These are phyloP conservation scores for Xyrichtys novacula DNA, from an alignment of 2,797 vertebrate genomes.

Conservation along the genomic window DNA sequence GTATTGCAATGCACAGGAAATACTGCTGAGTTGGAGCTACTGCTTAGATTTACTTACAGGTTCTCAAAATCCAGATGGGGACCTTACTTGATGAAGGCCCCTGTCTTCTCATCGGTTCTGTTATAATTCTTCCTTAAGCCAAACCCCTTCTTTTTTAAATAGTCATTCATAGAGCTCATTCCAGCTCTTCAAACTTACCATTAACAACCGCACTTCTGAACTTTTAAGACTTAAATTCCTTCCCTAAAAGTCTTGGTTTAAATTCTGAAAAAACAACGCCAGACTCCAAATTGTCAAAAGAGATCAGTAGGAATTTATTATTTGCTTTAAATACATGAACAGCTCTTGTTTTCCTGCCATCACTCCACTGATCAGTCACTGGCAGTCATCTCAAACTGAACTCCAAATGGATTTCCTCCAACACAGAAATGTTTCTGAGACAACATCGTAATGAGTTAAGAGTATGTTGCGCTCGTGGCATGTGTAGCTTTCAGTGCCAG, in stretches of 20 bases:
- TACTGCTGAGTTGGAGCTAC: neutral
- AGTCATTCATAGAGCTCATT: constrained; percentile 56
- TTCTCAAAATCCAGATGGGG: constrained; percentile 26
- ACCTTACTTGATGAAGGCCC: constrained; percentile 16
- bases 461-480: constrained; percentile 53
- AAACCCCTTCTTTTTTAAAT: constrained; percentile 46
- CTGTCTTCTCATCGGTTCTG: constrained; percentile 16
- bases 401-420: constrained; percentile 60
- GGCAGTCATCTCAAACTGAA: constrained; percentile 58
- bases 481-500: constrained; percentile 42
- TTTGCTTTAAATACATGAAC: constrained; percentile 83
- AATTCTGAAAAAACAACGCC: constrained; percentile 52
- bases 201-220: constrained; percentile 34
- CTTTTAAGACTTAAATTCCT: constrained; percentile 53
- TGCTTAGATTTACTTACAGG: neutral
- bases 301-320: constrained; percentile 87
- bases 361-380: constrained; percentile 61
- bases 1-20: no score
- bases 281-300: constrained; percentile 80
- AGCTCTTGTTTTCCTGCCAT: constrained; percentile 66
- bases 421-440: constrained; percentile 54
- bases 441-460: constrained; percentile 41
- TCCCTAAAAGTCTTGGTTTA: constrained; percentile 33
- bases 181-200: constrained; percentile 35
- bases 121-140: constrained; percentile 29